Conservation (phyloP, 1,140 invertebrate genomes). For the Drusus annulatus region DNA sequence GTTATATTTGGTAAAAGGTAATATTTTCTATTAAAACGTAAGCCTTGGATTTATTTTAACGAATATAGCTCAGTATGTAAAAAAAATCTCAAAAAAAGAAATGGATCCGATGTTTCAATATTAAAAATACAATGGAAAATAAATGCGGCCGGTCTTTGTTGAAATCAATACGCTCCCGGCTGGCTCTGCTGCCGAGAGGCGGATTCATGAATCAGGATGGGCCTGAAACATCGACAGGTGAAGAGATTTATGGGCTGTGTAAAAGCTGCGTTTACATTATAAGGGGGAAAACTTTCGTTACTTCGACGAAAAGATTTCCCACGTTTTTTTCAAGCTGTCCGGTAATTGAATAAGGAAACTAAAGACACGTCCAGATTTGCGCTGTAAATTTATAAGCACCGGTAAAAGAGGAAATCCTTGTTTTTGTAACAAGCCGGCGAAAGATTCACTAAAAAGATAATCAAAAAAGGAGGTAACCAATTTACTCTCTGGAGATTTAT, state of each 20-base stretch:
- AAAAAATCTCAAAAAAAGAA: slow-evolving; percentile 1
- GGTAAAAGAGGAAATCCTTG: slow-evolving; percentile 9
- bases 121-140: slow-evolving; percentile 42
- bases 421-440: slow-evolving; percentile 2
- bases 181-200: neutral
- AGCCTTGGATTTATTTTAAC: neutral
- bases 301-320: slow-evolving; percentile 25
- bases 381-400: slow-evolving; percentile 23
- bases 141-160: slow-evolving; percentile 36
- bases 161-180: slow-evolving; percentile 44
- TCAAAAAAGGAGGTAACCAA: neutral
- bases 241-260: slow-evolving; percentile 54
- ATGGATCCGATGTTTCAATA: slow-evolving; percentile 20
- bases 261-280: slow-evolving; percentile 46
- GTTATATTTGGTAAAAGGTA: no score
- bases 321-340: slow-evolving; percentile 20
- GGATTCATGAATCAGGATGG: slow-evolving; percentile 53
- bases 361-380: slow-evolving; percentile 35
- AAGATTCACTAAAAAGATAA: slow-evolving; percentile 16
- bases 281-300: slow-evolving; percentile 33
- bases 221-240: slow-evolving; percentile 55
- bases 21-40: no score
- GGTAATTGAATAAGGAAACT: slow-evolving; percentile 34
- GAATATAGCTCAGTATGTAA: neutral
- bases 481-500: neutral